Base-by-base conservation (phyloP, 2,888 invertebrate genomes). In the Drosophila subquinaria region DNA sequence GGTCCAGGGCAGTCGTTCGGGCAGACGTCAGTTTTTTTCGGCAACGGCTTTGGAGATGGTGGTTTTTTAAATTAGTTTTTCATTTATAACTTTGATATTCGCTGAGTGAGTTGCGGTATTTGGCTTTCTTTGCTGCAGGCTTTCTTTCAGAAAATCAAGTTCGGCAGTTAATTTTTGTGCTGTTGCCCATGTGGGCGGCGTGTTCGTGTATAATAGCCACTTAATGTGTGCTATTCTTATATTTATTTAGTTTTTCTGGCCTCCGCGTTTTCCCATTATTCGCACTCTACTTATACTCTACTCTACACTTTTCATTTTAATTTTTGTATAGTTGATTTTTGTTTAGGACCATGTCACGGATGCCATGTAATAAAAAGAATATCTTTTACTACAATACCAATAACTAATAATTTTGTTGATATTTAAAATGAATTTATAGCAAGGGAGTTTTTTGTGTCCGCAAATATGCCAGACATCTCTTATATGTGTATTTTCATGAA, bases 81-180 rank as follows among this genome's bases (percentile, higher is more conserved):
- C n/a, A n/a, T n/a, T n/a, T n/a, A n/a, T n/a, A n/a, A 38, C n/a
- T 15, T 53, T 1, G 10, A 59, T 59, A 13, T 59, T 59, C 4
- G 9, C 38, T 59, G 48, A 30, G 40, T 59, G 48, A 59, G 48
- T 15, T 59, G 59, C 43, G n/a, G 42, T 55, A 17, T 55, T 55
- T 30, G 42, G 55, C 33, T 55, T 55, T 55, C 11, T 55, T 42
- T 53, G 15, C 27, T 53, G 47, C 36, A 56, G 56, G 35, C 17
- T 56, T 56, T 20, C 35, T 56, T 45, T 56, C 20, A 35, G 42
- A 56, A 45, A 56, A 20, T 45, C 56, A 56, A 56, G 43, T 13
- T 56, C 56, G 13, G 27, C 20, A 33, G 13, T 43, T 56, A 33
- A 20, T 43, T 56, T 56, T 35, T 56, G 56, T 33, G 56, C 56